phyloP scores from a whole-genome alignment of 2,888 invertebrate genomes.

The Hedya salicella region DNA sequence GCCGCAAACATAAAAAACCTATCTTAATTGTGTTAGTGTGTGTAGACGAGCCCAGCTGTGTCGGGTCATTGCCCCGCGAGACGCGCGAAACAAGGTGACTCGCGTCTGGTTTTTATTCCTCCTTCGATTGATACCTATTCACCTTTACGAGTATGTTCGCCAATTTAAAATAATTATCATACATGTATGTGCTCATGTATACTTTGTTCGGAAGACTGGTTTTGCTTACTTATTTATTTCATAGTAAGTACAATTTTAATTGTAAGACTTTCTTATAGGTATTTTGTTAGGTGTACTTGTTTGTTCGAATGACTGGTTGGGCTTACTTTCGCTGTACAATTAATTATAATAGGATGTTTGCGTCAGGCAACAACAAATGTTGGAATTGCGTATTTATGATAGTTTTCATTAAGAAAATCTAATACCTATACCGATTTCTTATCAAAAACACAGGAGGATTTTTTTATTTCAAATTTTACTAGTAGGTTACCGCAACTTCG shows the following conservation, averaged over 20 bases:
- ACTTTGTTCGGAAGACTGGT: background rate
- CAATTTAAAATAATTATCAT: conserved; percentile 49
- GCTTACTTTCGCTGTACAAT: too few relatives aligned
- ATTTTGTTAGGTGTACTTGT: too few relatives aligned
- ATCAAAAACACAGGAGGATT: too few relatives aligned
- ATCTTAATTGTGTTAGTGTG: conserved; percentile 63
- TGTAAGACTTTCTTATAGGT: background rate
- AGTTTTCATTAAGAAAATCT: too few relatives aligned
- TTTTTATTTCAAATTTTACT: too few relatives aligned
- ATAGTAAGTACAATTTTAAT: background rate
- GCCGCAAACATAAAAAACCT: conserved; percentile 25
- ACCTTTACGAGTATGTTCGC: conserved; percentile 53
- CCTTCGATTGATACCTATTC: conserved; percentile 61
- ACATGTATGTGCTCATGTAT: conserved; percentile 41
- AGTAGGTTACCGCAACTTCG: too few relatives aligned
- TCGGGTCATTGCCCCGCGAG: conserved; percentile 71
- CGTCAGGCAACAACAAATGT: too few relatives aligned
- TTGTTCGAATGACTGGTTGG: too few relatives aligned
- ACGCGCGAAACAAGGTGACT: conserved; percentile 80
- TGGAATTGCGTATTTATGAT: too few relatives aligned
- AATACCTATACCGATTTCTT: too few relatives aligned
- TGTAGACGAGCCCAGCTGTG: conserved; percentile 68
- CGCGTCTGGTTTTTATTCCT: conserved; percentile 65
- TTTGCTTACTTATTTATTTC: background rate
- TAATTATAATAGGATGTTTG: too few relatives aligned